Evolutionary conservation across 2,113 vertebrate genomes (phyloP).

Genomic region (Bubo blakistoni): DNA sequence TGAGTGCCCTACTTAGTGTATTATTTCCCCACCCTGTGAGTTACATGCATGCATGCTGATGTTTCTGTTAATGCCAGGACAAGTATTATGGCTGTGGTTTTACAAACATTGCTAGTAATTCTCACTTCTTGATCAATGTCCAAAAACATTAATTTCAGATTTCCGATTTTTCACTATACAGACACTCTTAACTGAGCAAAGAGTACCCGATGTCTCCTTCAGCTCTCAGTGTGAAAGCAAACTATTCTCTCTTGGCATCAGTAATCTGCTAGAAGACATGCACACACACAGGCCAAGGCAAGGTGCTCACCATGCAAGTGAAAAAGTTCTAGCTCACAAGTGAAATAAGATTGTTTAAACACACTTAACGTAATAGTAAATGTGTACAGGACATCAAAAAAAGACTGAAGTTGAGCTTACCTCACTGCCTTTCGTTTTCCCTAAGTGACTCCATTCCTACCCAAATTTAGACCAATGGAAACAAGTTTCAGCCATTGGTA

Average conservation of each 20-base stretch:
- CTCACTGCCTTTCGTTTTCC: not conserved
- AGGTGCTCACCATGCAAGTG: not conserved
- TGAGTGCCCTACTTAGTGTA: too few species aligned
- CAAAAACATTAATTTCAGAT: not conserved
- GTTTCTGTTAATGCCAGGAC: not conserved
- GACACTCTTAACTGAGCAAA: not conserved
- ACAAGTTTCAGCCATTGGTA: not conserved
- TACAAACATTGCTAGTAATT: not conserved
- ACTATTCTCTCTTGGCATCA: not conserved
- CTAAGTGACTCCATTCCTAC: constrained; percentile 25
- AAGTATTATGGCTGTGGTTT: fast-evolving
- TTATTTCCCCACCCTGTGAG: not conserved
- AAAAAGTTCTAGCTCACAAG: not conserved
- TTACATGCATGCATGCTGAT: not conserved
- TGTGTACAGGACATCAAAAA: not conserved
- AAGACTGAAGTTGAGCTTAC: not conserved
- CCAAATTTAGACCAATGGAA: constrained; percentile 24
- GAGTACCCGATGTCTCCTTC: fast-evolving
- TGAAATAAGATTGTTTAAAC: not conserved
- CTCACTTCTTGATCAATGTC: not conserved
- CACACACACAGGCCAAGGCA: not conserved
- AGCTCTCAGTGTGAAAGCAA: not conserved
- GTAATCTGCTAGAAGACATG: not conserved
- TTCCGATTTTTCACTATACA: not conserved
- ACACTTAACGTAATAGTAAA: not conserved